Conservation (phyloP, 2,113 vertebrate genomes). For the Camelus dromedarius region DNA sequence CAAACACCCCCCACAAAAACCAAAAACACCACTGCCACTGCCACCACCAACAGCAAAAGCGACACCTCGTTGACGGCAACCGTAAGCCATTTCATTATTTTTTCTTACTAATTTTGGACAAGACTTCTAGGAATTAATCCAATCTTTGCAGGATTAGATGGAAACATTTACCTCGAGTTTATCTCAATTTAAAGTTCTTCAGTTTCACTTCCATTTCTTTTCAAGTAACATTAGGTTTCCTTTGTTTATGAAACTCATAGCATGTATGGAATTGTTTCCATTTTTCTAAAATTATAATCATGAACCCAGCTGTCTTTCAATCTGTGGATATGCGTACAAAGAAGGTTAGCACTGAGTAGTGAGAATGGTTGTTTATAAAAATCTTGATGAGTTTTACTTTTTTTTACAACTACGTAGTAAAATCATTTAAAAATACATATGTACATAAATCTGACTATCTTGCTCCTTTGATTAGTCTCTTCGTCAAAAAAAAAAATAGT, state of each 20-base stretch:
- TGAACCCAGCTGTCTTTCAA: neutral
- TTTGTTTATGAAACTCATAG: neutral
- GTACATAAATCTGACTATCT: neutral
- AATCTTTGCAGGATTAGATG: neutral
- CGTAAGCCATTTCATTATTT: neutral
- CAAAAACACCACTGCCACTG: neutral
- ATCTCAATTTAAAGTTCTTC: neutral
- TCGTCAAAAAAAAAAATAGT: neutral
- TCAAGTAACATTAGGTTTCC: neutral
- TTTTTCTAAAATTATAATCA: neutral
- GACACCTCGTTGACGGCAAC: neutral
- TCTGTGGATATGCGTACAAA: neutral
- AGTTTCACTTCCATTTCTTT: conserved; percentile 3
- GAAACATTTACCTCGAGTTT: conserved; percentile 14
- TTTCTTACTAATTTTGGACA: neutral
- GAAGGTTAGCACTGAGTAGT: neutral
- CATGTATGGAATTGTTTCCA: neutral
- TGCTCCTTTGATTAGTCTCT: neutral
- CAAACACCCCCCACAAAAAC: neutral
- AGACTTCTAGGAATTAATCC: conserved; percentile 6
- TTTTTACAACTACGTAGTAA: neutral
- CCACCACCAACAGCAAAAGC: neutral
- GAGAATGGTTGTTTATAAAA: neutral
- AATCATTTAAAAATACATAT: conserved; percentile 28
- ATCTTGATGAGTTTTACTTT: neutral